A percentile compares a stretch with the other conserved stretches of the same genome.
Conservation (phyloP, 2,113 vertebrate genomes). For the Stictonetta naevosa region DNA sequence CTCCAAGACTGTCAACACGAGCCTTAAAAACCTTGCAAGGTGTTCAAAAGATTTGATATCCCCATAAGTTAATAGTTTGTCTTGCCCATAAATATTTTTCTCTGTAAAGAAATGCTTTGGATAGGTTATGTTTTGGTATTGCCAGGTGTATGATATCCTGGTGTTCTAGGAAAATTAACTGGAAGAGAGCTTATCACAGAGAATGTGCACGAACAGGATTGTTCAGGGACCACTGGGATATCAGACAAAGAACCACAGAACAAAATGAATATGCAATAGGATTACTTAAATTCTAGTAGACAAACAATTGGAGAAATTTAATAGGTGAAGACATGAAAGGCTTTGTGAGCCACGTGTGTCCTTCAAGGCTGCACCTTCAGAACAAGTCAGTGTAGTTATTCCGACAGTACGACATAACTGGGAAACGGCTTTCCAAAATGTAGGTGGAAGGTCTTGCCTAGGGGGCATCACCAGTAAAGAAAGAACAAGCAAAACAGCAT, state of each 20-base stretch:
- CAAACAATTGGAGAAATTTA: not conserved
- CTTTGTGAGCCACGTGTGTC: not conserved
- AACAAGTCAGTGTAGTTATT: not conserved
- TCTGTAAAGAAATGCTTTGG: not conserved
- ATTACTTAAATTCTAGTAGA: not conserved
- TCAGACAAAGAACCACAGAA: not conserved
- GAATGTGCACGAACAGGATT: not conserved
- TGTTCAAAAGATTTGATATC: not conserved
- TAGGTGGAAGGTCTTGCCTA: not conserved
- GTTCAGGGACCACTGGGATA: not conserved
- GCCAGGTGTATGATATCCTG: not conserved
- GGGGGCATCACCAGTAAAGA: not conserved
- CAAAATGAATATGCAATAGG: not conserved
- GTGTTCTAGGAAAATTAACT: not conserved
- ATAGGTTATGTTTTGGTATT: not conserved
- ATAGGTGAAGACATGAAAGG: not conserved
- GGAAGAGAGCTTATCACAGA: not conserved
- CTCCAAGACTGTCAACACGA: not conserved
- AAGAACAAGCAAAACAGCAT: not conserved
- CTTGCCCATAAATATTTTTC: not conserved
- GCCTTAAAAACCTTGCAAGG: not conserved
- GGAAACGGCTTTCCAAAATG: not conserved
- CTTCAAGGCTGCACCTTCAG: not conserved
- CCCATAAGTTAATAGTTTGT: not conserved
- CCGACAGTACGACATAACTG: not conserved